Base-by-base conservation (phyloP, 2,888 invertebrate genomes). In the Boloria selene region DNA sequence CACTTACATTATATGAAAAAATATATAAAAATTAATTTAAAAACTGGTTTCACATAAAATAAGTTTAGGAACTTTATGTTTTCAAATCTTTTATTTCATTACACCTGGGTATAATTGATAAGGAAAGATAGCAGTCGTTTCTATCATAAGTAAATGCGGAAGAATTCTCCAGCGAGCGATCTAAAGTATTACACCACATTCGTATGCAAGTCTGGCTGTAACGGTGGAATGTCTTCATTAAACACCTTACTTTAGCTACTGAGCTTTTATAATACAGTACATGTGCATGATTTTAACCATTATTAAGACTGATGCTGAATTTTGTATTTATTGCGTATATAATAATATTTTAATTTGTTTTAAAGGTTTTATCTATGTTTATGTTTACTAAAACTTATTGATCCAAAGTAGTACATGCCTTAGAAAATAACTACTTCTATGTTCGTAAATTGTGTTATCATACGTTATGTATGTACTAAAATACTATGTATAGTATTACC, bases 131-230 rank as follows among this genome's bases (percentile, higher is more conserved):
- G 51, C 59, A 17, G 13, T 60, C 17, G 6, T n/a, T 18, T 58
- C 42, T 60, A 7, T 53, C 31, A 16, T 51, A 38, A 38, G 31
- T 38, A 38, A 3, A 42, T 38, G 51, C 18, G 26, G 51, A 31
- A 16, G 42, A 64, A 64, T 26, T 50, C 68, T 61, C 68, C n/a
- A 44, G 61, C 56, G 68, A 49, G 47, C 60, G 44, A 64, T 67
- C 42, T 61, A 17, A 38, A 51, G 17, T 61, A 42, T 64, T 53
- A 56, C 38, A 38, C 4, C 47, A n/a, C 64, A 61, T 68, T 68
- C 44, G 65, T 68, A 68, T 68, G 68, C 68, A 65, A 61, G 65
- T 56, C 68, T 45, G 51, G 16, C 16, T 55, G 56, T 55, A 50
- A 61, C 42, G 55, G 16, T 53, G 10, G 45, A 44, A 55, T 18